Conservation (phyloP, 2,888 invertebrate species). For the Pandemis cinnamomeana region DNA sequence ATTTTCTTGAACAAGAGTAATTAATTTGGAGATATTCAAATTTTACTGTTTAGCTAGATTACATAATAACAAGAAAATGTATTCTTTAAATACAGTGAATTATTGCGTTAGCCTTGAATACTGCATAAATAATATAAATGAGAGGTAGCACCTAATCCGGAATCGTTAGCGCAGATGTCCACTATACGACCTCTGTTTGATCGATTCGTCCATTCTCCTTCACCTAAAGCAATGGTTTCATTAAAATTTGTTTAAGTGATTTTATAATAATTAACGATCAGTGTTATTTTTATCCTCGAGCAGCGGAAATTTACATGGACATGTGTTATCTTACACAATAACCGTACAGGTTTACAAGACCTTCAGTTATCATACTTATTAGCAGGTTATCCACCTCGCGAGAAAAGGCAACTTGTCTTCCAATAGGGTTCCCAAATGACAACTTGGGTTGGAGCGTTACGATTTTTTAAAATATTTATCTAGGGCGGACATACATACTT, state of each 20-base stretch:
- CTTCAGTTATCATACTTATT: slow-evolving; percentile 1
- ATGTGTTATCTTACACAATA: background rate
- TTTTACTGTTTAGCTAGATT: background rate
- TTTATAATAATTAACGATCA: background rate
- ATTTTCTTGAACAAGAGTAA: slow-evolving; percentile 1
- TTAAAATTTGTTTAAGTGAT: slow-evolving; percentile 45
- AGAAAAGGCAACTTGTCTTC: slow-evolving; percentile 27
- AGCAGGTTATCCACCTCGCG: slow-evolving; percentile 19
- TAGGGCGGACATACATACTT: background rate
- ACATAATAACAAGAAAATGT: slow-evolving; percentile 10
- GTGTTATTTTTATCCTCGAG: background rate
- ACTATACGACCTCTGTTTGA: slow-evolving; percentile 69
- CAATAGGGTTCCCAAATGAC: background rate
- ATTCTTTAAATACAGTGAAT: slow-evolving; percentile 27
- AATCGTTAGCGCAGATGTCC: slow-evolving; percentile 64
- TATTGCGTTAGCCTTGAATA: slow-evolving; percentile 62
- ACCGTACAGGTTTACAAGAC: background rate
- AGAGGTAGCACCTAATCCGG: slow-evolving; percentile 62
- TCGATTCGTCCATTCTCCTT: slow-evolving; percentile 75
- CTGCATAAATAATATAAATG: slow-evolving; percentile 54
- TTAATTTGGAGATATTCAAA: background rate
- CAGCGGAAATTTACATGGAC: background rate
- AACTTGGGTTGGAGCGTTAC: background rate
- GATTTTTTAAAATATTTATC: background rate
- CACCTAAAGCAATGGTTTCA: slow-evolving; percentile 40